phyloP scores from a whole-genome alignment of 2,113 vertebrate genomes.

The Ciconia stormi region DNA sequence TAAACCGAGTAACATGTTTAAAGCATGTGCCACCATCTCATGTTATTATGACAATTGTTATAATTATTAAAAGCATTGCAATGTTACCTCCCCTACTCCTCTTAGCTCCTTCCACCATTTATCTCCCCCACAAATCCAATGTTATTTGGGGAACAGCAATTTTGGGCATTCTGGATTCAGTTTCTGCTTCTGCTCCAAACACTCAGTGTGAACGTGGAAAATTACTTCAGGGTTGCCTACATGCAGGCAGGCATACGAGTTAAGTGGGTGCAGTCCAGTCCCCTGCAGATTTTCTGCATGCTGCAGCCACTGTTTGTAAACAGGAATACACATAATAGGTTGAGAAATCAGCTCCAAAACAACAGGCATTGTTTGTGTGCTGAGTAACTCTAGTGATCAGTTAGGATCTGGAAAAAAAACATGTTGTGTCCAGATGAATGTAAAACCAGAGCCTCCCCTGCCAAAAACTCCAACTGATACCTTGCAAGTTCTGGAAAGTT shows the following conservation, averaged over 20 bases:
- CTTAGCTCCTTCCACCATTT: not conserved
- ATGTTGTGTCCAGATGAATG: conserved; percentile 59
- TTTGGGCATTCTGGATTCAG: not conserved
- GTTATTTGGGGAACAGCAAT: not conserved
- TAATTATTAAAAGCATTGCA: not conserved
- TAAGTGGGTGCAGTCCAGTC: conserved; percentile 3
- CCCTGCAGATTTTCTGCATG: conserved; percentile 15
- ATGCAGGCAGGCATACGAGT: not conserved
- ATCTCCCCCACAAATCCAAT: accelerated
- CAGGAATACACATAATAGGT: conserved; percentile 52
- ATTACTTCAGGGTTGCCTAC: not conserved
- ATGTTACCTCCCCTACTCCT: not conserved
- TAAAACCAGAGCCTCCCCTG: conserved; percentile 4
- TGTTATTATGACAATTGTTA: not conserved
- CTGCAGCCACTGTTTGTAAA: conserved; percentile 58
- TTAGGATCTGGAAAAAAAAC: conserved; percentile 16
- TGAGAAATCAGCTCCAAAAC: conserved; percentile 63
- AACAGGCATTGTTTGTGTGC: conserved; percentile 67
- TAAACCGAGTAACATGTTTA: not conserved
- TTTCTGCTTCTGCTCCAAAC: not conserved
- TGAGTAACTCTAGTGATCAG: conserved; percentile 43
- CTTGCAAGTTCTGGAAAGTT: conserved; percentile 7
- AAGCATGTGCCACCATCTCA: not conserved
- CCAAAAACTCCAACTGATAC: conserved; percentile 31
- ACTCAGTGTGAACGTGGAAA: not conserved